Conservation (phyloP, 2,113 vertebrate species). For the Albula glossodonta region DNA sequence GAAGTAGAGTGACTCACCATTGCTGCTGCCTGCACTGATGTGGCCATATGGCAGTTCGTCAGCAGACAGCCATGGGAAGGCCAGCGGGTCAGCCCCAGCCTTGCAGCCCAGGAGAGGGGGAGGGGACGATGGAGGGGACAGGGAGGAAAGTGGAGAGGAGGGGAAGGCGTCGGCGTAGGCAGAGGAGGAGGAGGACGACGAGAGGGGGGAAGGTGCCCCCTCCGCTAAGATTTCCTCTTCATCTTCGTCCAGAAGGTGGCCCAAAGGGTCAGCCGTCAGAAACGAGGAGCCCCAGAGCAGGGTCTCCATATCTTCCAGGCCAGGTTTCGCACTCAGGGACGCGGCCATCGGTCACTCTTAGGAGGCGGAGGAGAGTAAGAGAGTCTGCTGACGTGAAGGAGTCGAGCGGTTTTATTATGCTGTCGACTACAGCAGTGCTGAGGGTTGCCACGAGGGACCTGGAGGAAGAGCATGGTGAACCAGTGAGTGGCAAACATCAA, state of each 20-base stretch:
- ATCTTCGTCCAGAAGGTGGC: constrained; percentile 67
- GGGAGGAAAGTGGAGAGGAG: constrained; percentile 59
- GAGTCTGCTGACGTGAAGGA: constrained; percentile 57
- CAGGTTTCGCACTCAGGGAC: constrained; percentile 85
- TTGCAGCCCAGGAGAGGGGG: constrained; percentile 57
- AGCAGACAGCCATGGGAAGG: constrained; percentile 78
- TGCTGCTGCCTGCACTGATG: constrained; percentile 62
- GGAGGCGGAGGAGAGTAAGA: constrained; percentile 18
- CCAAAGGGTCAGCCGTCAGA: constrained; percentile 86
- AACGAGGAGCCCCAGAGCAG: constrained; percentile 83
- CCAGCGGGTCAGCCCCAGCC: constrained; percentile 48
- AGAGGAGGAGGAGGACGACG: constrained; percentile 54
- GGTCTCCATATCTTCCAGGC: constrained; percentile 83
- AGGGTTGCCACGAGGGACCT: constrained; percentile 83
- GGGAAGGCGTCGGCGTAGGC: constrained; percentile 34
- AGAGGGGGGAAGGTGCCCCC: constrained; percentile 65
- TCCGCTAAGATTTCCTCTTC: constrained; percentile 63
- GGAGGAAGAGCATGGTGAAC: constrained; percentile 7
- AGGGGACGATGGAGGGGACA: constrained; percentile 57
- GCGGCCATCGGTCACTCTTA: constrained; percentile 64
- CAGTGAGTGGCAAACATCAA: neutral
- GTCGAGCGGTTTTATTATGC: constrained; percentile 66
- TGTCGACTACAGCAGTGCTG: constrained; percentile 88
- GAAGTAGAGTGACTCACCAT: constrained; percentile 68
- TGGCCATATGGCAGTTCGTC: constrained; percentile 71